Conservation (phyloP, 2,797 vertebrate species). For the Chaunax sp. region DNA sequence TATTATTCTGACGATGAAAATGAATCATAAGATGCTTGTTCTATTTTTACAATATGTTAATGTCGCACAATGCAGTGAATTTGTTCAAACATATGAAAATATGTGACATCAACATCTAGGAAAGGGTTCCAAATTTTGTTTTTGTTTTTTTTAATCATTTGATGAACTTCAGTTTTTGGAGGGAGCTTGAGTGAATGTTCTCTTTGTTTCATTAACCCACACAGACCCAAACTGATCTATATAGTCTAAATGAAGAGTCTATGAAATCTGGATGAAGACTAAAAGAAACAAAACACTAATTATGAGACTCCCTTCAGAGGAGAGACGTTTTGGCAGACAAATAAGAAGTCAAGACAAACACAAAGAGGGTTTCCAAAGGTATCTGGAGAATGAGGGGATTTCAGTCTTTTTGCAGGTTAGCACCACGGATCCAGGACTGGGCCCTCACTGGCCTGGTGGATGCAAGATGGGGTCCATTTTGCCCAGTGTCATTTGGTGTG, state of each 20-base stretch:
- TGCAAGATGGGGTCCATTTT: slow-evolving; percentile 68
- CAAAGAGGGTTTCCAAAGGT: slow-evolving; percentile 8
- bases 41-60: slow-evolving; percentile 72
- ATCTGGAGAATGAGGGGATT: background rate
- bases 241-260: slow-evolving; percentile 10
- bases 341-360: slow-evolving; percentile 20
- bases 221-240: slow-evolving; percentile 9
- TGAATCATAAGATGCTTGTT: slow-evolving; percentile 76
- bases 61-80: slow-evolving; percentile 53
- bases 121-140: slow-evolving; percentile 13
- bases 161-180: slow-evolving; percentile 19
- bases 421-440: slow-evolving; percentile 15
- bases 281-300: slow-evolving; percentile 10
- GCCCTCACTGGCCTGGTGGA: slow-evolving; percentile 43
- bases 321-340: slow-evolving; percentile 13
- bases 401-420: slow-evolving; percentile 16
- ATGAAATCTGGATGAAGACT: slow-evolving; percentile 1
- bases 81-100: slow-evolving; percentile 31
- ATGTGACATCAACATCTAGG: slow-evolving; percentile 40
- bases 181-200: background rate
- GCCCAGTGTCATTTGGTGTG: slow-evolving; percentile 62
- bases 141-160: slow-evolving; percentile 12
- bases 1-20: slow-evolving; percentile 78
- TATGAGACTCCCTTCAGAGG: background rate
- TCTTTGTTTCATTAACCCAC: slow-evolving; percentile 5